Conservation (phyloP, 2,113 vertebrate genomes). For the Ibidorhyncha struthersii region DNA sequence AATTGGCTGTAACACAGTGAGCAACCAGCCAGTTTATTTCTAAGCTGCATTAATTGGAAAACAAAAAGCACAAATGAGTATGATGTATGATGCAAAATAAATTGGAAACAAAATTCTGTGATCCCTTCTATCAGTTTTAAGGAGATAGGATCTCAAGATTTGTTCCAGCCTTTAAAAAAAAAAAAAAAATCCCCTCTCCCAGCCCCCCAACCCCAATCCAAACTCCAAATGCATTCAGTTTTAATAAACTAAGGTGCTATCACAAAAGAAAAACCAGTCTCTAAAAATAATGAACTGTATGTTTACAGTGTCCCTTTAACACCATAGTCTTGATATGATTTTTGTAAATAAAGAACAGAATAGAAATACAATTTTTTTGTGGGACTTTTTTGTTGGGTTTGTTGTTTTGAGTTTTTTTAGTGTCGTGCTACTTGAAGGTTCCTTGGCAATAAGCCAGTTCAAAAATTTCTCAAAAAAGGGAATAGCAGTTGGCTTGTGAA, state of each 20-base stretch:
- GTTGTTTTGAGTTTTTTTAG: background rate
- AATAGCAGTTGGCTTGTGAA: slow-evolving; percentile 11
- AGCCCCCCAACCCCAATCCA: background rate
- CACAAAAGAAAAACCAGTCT: slow-evolving; percentile 66
- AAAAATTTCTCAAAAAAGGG: slow-evolving; percentile 1
- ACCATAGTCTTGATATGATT: slow-evolving; percentile 63
- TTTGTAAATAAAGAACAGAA: slow-evolving; percentile 60
- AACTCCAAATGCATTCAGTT: slow-evolving; percentile 49
- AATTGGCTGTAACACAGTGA: slow-evolving; percentile 46
- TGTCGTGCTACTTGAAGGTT: slow-evolving; percentile 45
- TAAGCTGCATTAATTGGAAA: slow-evolving; percentile 66
- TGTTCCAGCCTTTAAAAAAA: slow-evolving; percentile 32
- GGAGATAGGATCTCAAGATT: slow-evolving; percentile 13
- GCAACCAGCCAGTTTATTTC: slow-evolving; percentile 16
- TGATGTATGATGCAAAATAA: slow-evolving; percentile 28
- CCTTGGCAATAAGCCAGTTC: slow-evolving; percentile 29
- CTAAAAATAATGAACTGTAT: slow-evolving; percentile 56
- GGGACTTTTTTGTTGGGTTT: background rate
- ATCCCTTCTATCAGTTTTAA: slow-evolving; percentile 22
- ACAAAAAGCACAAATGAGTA: slow-evolving; percentile 19
- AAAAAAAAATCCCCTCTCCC: background rate
- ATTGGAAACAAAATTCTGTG: slow-evolving; percentile 15
- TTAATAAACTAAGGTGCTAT: slow-evolving; percentile 68
- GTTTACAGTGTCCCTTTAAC: slow-evolving; percentile 67
- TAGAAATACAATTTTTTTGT: slow-evolving; percentile 31